A percentile compares a stretch with the other conserved stretches of the same genome.
These are phyloP conservation scores for Poecilia velifera DNA, from an alignment of 2,797 vertebrate genomes.

Conservation along the genomic window DNA sequence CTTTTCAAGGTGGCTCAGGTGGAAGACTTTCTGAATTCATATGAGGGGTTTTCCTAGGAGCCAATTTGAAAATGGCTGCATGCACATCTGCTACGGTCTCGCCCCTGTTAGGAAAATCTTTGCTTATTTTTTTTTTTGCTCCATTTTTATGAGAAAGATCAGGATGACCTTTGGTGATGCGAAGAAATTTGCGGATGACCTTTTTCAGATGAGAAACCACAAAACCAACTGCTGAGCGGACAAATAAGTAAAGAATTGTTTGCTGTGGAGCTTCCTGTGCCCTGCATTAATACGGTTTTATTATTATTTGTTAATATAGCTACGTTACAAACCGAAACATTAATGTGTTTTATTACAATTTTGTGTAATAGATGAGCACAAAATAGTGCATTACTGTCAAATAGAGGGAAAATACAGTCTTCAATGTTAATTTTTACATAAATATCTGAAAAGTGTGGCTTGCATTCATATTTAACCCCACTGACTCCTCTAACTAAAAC, in stretches of 20 bases:
- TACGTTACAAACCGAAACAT: background rate
- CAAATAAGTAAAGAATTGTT: background rate
- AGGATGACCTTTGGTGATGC: background rate
- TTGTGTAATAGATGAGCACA: background rate
- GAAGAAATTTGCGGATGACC: background rate
- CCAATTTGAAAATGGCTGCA: background rate
- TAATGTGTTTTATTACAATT: background rate
- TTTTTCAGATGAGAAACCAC: background rate
- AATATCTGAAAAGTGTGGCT: background rate
- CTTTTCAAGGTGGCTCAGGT: constrained; percentile 30
- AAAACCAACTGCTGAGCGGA: background rate
- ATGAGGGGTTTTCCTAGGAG: background rate
- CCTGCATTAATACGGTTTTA: background rate
- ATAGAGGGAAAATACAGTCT: background rate
- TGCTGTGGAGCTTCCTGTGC: background rate
- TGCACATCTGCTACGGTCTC: background rate
- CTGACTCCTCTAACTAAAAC: background rate
- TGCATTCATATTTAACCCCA: background rate
- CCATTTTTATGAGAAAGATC: background rate
- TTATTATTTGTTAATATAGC: background rate
- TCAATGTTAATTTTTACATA: background rate
- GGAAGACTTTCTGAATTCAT: background rate
- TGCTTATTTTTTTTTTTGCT: background rate
- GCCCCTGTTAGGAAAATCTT: background rate
- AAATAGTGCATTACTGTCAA: background rate